These are phyloP conservation scores for Oncorhynchus clarkii DNA, from an alignment of 2,113 vertebrate genomes.

Conservation along the genomic window DNA sequence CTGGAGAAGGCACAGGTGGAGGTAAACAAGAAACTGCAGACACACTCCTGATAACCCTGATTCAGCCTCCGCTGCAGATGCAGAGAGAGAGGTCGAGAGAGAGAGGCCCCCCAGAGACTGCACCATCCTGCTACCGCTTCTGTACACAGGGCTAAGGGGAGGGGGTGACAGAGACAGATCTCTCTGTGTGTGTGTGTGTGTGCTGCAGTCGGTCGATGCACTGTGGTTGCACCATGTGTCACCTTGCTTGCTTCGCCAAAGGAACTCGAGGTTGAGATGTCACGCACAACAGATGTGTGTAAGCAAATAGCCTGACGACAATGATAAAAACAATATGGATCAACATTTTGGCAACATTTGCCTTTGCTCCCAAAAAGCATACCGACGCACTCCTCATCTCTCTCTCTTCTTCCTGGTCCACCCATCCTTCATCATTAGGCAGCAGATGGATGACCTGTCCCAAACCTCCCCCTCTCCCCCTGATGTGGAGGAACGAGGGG, in stretches of 20 bases:
- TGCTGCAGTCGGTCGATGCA: neutral
- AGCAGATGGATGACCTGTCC: conserved; percentile 61
- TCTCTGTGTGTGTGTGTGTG: too few species aligned
- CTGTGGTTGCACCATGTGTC: conserved; percentile 24
- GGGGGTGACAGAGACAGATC: conserved; percentile 25
- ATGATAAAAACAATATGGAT: conserved; percentile 48
- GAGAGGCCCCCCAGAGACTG: too few species aligned
- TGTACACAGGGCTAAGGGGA: conserved; percentile 32
- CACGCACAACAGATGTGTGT: neutral
- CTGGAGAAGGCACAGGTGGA: too few species aligned
- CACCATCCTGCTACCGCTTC: conserved; percentile 16
- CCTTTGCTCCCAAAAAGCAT: conserved; percentile 32
- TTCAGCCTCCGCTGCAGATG: too few species aligned
- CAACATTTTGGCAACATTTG: conserved; percentile 30
- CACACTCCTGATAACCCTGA: too few species aligned
- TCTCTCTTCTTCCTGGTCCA: conserved; percentile 35
- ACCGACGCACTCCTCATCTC: conserved; percentile 35
- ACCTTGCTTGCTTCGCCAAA: conserved; percentile 8
- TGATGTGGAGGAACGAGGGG: conserved; percentile 25
- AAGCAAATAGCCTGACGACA: conserved; percentile 51
- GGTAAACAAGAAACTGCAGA: too few species aligned
- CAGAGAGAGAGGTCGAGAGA: too few species aligned
- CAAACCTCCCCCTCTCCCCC: conserved; percentile 36
- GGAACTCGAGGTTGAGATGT: conserved; percentile 6
- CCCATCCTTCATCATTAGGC: conserved; percentile 71